Conservation (phyloP, 2,888 invertebrate species). For the Argynnis bischoffii region DNA sequence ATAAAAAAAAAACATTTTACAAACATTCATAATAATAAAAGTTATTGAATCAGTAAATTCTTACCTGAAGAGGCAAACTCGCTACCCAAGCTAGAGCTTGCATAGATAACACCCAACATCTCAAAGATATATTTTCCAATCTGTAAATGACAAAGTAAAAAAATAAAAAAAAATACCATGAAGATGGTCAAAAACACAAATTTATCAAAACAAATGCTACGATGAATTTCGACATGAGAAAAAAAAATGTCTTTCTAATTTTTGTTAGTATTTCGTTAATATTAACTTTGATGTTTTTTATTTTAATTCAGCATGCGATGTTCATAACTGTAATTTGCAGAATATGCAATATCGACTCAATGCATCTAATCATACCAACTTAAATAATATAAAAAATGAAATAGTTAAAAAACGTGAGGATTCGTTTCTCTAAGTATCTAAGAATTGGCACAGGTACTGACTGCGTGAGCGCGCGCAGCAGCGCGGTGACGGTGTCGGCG, state of each 20-base stretch:
- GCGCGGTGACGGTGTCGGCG: slow-evolving; percentile 68
- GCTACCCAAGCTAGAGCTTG: slow-evolving; percentile 89
- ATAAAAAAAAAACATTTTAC: not conserved
- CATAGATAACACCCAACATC: slow-evolving; percentile 91
- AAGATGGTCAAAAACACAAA: too few relatives aligned
- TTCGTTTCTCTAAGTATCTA: too few relatives aligned
- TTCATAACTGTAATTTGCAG: too few relatives aligned
- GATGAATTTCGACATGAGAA: not conserved
- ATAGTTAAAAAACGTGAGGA: slow-evolving; percentile 24
- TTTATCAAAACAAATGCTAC: not conserved
- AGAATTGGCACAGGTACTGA: slow-evolving; percentile 39
- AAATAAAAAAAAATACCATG: not conserved
- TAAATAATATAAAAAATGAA: not conserved
- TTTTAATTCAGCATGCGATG: not conserved
- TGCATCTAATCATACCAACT: not conserved
- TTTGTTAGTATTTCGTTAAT: too few relatives aligned
- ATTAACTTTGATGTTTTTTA: too few relatives aligned
- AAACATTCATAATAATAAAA: not conserved
- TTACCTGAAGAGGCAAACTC: slow-evolving; percentile 76
- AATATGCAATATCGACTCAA: too few relatives aligned
- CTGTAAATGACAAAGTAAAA: slow-evolving; percentile 45
- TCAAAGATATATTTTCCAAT: slow-evolving; percentile 71
- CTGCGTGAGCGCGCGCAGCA: slow-evolving; percentile 65
- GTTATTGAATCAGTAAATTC: slow-evolving; percentile 6
- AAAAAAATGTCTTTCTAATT: too few relatives aligned